Evolutionary conservation across 2,888 invertebrate species (phyloP).

Genomic region (Agrilus mali): DNA sequence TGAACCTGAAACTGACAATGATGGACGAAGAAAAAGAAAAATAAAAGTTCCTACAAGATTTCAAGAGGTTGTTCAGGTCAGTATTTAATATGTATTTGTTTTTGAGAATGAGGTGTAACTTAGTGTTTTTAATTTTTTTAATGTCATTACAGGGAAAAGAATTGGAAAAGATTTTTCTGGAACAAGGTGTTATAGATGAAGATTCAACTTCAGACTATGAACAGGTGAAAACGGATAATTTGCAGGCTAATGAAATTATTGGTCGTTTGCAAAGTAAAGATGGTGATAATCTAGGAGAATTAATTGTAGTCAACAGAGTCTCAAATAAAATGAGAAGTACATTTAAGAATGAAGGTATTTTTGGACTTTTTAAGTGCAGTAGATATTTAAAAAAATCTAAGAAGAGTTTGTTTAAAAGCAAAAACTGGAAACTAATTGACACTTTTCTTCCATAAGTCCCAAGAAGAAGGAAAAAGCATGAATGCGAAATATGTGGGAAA

Average conservation of each 20-base stretch:
- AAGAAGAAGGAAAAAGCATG: constrained; percentile 29
- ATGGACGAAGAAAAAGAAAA: constrained; percentile 45
- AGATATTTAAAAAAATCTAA: constrained; percentile 41
- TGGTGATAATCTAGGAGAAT: constrained; percentile 46
- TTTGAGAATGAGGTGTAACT: no score
- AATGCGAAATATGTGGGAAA: constrained; percentile 40
- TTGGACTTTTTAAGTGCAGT: no score
- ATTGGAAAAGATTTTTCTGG: constrained; percentile 56
- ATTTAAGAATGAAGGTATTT: constrained; percentile 11
- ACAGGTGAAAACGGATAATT: constrained; percentile 10
- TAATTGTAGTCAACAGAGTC: constrained; percentile 43
- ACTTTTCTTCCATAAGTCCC: no score
- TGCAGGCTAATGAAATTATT: constrained; percentile 40
- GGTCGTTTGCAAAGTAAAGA: constrained; percentile 52
- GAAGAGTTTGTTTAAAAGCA: constrained; percentile 3
- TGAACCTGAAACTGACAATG: constrained; percentile 31
- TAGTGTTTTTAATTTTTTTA: neutral
- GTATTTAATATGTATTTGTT: constrained; percentile 12
- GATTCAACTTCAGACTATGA: constrained; percentile 39
- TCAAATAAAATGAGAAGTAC: constrained; percentile 12
- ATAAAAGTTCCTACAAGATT: constrained; percentile 53
- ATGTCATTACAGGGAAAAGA: constrained; percentile 48
- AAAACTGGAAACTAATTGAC: no score
- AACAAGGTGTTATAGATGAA: constrained; percentile 57
- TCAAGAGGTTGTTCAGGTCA: constrained; percentile 48